phyloP scores from a whole-genome alignment of 2,888 invertebrate genomes.

The Tenthredo notha region DNA sequence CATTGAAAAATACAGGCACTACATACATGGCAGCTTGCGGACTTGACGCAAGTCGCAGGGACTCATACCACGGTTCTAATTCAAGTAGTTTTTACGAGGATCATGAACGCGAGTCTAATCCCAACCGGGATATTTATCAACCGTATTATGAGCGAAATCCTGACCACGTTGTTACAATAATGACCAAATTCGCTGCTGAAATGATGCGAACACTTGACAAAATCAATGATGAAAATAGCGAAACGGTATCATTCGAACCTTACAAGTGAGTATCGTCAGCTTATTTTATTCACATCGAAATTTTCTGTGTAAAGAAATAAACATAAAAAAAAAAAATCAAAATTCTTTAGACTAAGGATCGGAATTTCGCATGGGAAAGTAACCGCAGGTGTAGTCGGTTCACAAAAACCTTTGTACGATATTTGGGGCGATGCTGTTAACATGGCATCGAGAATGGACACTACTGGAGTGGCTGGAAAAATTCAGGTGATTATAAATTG shows the following conservation, averaged over 20 bases:
- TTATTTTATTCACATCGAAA: background rate
- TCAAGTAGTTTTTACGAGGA: constrained; percentile 60
- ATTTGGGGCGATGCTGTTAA: constrained; percentile 99
- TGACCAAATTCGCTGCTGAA: constrained; percentile 87
- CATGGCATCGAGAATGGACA: constrained; percentile 98
- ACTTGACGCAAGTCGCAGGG: constrained; percentile 86
- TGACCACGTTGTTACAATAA: constrained; percentile 79
- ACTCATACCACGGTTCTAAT: constrained; percentile 77
- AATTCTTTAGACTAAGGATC: constrained; percentile 73
- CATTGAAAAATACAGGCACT: constrained; percentile 80
- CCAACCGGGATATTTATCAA: background rate
- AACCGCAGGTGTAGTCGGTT: constrained; percentile 96
- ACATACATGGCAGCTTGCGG: constrained; percentile 99
- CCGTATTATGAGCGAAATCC: constrained; percentile 40
- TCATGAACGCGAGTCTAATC: constrained; percentile 62
- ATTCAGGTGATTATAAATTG: constrained; percentile 84
- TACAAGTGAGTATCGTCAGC: constrained; percentile 66
- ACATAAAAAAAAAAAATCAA: background rate
- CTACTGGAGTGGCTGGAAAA: constrained; percentile 89
- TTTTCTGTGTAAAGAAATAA: background rate
- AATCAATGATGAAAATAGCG: constrained; percentile 80
- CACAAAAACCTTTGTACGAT: constrained; percentile 95
- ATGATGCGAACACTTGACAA: constrained; percentile 85
- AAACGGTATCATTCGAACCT: constrained; percentile 62
- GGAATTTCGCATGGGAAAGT: constrained; percentile 95